Evolutionary conservation across 2,797 vertebrate species (phyloP), one percentile per base, ranked within the genome.

Genomic region (Myotis daubentonii): DNA sequence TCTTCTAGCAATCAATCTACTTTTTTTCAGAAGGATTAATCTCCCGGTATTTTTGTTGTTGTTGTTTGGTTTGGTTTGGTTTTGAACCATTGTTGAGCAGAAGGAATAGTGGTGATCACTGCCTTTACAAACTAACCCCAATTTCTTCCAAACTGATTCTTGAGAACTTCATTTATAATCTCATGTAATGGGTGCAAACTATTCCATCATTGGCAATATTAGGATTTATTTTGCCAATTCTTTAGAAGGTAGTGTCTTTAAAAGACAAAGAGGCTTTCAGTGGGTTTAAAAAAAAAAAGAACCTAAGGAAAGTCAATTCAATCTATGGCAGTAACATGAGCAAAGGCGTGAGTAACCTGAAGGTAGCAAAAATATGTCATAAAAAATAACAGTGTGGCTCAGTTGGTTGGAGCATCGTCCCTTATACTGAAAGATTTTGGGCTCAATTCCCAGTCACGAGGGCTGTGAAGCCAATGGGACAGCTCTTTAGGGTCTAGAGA

Each of bases 211-310:
- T 38, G 36, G n/a, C 41, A 49, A 53, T 53, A 47, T 38, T 53
- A 23, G 25, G 70, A 93, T 81, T 81, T 65, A 80, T 70, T 91
- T 81, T 78, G 7, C 8, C 6, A 38, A 0, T 87, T 80, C 55
- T 93, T 95, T 41, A 81, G 71, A 90, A 87, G 8, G 19, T 65
- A 65, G 16, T 76, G 20, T 80, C 66, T 87, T 91, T 93, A 89
- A 53, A 88, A 81, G 66, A 85, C 36, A 85, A 72, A 91, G 44
- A 12, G 60, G 2, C 72, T 93, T 86, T 79, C 19, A 55, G 13
- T 92, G 41, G n/a, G 2, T 79, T 15, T 47, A 12, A 12, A n/a
- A 16, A 28, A 47, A 38, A 60, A 25, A 81, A 66, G 62, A 44
- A 57, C 7, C 11, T 57, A 74, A 93, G 36, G 55, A n/a, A 89